Percentiles rank a stretch among this genome's conserved stretches.
phyloP scores from a whole-genome alignment of 2,797 vertebrate genomes.

The Xiphophorus birchmanni region DNA sequence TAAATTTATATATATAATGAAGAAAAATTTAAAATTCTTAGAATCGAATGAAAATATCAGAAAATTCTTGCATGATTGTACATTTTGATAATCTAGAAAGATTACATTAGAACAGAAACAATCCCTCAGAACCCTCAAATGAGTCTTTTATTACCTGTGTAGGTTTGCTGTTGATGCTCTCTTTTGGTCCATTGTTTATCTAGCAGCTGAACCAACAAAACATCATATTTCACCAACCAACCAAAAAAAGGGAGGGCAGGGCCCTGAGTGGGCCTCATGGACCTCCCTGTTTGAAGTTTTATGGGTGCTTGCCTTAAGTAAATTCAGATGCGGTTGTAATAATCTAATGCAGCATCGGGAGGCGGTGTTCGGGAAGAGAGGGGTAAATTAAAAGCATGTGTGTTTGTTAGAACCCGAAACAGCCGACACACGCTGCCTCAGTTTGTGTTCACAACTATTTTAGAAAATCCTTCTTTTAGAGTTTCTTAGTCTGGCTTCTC shows the following conservation, averaged over 20 bases:
- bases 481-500: constrained; percentile 34
- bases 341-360: constrained; percentile 73
- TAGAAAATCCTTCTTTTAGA: constrained; percentile 32
- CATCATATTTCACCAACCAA: constrained; percentile 57
- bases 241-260: constrained; percentile 18
- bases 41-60: background rate
- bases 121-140: background rate
- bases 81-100: background rate
- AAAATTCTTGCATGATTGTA: background rate
- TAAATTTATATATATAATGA: background rate
- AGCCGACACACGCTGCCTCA: constrained; percentile 54
- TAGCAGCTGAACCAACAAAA: constrained; percentile 49
- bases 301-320: constrained; percentile 81
- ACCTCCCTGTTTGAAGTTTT: constrained; percentile 80
- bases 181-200: constrained; percentile 49
- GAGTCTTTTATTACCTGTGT: background rate
- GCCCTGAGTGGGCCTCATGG: constrained; percentile 51
- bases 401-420: constrained; percentile 64
- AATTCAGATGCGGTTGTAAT: constrained; percentile 81
- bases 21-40: background rate
- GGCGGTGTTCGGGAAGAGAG: constrained; percentile 19
- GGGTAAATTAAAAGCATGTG: constrained; percentile 68
- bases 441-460: constrained; percentile 56
- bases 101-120: background rate
- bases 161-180: constrained; percentile 27